Conservation (phyloP, 1,140 invertebrate species). For the Drosophila dunni region DNA sequence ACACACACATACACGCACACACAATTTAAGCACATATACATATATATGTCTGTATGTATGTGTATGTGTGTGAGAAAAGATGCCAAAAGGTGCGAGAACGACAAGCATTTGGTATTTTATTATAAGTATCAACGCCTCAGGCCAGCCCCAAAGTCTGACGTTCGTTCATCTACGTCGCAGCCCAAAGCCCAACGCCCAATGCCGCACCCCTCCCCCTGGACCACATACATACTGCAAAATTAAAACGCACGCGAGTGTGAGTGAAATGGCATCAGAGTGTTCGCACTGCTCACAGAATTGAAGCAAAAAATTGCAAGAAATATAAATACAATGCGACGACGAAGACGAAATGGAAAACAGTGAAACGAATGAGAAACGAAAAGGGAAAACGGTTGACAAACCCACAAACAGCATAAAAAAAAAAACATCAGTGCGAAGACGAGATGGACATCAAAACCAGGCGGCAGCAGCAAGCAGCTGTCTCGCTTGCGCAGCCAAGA, state of each 20-base stretch:
- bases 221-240: constrained; percentile 20
- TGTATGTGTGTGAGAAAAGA: constrained; percentile 38
- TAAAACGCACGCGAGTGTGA: constrained; percentile 27
- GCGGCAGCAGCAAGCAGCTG: constrained; percentile 40
- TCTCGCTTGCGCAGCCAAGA: constrained; percentile 54
- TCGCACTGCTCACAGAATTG: constrained; percentile 67
- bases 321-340: constrained; percentile 67
- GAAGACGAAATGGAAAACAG: constrained; percentile 61
- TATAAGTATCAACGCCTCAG: constrained; percentile 68
- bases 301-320: constrained; percentile 74
- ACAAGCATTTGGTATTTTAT: constrained; percentile 56
- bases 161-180: constrained; percentile 22
- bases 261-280: constrained; percentile 23
- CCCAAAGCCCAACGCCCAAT: constrained; percentile 1
- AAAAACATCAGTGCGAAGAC: constrained; percentile 31
- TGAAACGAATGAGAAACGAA: constrained; percentile 79
- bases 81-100: constrained; percentile 56
- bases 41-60: constrained; percentile 17
- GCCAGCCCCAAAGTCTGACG: constrained; percentile 50
- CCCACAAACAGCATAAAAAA: constrained; percentile 68
- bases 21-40: constrained; percentile 15
- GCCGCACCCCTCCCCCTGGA: neutral
- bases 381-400: constrained; percentile 74
- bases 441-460: constrained; percentile 32
- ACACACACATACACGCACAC: constrained; percentile 1